These are phyloP conservation scores for Athalia cordata DNA, from an alignment of 2,888 invertebrate species.

Conservation along the genomic window DNA sequence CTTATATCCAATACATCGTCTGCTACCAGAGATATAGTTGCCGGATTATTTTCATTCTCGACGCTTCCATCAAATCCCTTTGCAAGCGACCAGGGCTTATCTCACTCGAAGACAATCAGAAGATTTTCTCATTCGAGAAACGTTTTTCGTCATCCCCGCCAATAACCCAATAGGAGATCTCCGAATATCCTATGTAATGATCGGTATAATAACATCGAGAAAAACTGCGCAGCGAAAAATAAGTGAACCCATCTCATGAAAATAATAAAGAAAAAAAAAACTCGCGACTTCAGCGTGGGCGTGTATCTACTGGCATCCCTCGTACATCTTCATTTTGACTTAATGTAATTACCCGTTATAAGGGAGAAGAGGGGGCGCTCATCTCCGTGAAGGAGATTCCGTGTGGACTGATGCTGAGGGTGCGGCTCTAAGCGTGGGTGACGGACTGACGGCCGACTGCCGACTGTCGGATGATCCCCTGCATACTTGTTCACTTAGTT, in stretches of 20 bases:
- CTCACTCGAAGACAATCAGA: neutral
- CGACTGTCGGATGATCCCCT: conserved; percentile 38
- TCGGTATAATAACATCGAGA: neutral
- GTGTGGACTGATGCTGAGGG: conserved; percentile 35
- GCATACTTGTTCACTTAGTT: conserved; percentile 39
- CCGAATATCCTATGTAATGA: conserved; percentile 13
- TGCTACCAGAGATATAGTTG: neutral
- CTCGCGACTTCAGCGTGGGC: conserved; percentile 2
- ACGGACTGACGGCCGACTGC: conserved; percentile 28
- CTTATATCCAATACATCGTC: conserved; percentile 6
- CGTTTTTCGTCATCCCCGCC: neutral
- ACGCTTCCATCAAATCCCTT: conserved; percentile 23
- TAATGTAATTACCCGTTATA: conserved; percentile 40
- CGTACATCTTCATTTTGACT: conserved; percentile 43
- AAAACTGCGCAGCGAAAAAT: conserved; percentile 3
- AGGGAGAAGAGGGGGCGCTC: conserved; percentile 29
- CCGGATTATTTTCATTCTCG: conserved; percentile 19
- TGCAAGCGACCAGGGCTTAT: conserved; percentile 14
- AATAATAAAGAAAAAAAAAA: neutral
- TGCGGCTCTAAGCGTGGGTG: conserved; percentile 39
- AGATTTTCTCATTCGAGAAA: conserved; percentile 6
- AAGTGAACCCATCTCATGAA: no score
- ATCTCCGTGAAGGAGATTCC: conserved; percentile 32
- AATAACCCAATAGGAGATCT: neutral
- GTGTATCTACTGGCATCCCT: conserved; percentile 27